These are phyloP conservation scores for Sula dactylatra DNA, from an alignment of 2,113 vertebrate species.

Conservation along the genomic window DNA sequence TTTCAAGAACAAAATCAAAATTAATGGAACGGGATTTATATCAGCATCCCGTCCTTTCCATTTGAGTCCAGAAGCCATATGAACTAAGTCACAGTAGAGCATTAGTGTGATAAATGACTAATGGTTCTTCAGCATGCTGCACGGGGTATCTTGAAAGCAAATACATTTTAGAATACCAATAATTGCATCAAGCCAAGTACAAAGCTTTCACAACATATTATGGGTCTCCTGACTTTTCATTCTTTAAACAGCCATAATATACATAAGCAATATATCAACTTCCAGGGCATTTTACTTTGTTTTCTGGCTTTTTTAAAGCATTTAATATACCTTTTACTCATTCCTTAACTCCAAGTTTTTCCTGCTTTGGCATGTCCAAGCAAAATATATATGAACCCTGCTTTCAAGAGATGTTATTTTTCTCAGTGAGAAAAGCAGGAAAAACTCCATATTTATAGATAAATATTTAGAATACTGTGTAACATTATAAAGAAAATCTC, in stretches of 20 bases:
- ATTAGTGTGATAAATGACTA: slow-evolving; percentile 14
- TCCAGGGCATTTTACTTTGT: not conserved
- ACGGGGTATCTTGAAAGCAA: not conserved
- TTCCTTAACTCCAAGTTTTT: not conserved
- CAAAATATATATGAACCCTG: not conserved
- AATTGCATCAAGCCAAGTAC: not conserved
- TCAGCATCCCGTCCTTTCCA: not conserved
- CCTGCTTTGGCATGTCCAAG: not conserved
- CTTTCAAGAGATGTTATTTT: not conserved
- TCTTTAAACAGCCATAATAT: slow-evolving; percentile 1
- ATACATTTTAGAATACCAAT: slow-evolving; percentile 41
- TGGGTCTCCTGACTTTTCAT: slow-evolving; percentile 4
- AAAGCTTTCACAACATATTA: slow-evolving; percentile 13
- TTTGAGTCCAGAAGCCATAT: not conserved
- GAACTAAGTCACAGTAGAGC: not conserved
- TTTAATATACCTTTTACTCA: not conserved
- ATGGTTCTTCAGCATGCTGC: not conserved
- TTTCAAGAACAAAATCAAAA: not conserved
- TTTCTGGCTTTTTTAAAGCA: not conserved
- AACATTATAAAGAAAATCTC: not conserved
- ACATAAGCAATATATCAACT: not conserved
- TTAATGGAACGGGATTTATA: slow-evolving; percentile 1
- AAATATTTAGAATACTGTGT: not conserved
- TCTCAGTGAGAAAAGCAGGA: not conserved
- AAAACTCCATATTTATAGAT: not conserved